A percentile compares a stretch with the other conserved stretches of the same genome.
phyloP scores from a whole-genome alignment of 64 coral and sea anemone genomes.

The Hydrozoanthus tunicans region DNA sequence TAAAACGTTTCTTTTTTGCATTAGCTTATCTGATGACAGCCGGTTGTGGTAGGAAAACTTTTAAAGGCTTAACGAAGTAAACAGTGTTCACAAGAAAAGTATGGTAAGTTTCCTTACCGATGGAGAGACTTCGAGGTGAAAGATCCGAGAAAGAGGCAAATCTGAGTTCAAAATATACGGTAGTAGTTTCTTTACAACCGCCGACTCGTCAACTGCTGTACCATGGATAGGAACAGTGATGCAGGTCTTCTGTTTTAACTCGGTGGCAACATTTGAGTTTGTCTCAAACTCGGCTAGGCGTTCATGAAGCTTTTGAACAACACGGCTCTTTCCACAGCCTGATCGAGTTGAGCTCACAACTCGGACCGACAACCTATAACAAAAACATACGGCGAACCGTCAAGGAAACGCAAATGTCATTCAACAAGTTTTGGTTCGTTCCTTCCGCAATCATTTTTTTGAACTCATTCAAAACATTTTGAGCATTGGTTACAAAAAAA shows the following conservation, averaged over 20 bases:
- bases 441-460: too few species aligned
- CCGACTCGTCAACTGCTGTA: constrained; percentile 17
- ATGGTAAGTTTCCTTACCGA: constrained; percentile 46
- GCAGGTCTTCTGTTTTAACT: not conserved
- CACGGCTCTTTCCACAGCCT: constrained; percentile 71
- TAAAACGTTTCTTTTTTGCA: too few species aligned
- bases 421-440: too few species aligned
- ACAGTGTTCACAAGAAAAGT: not conserved
- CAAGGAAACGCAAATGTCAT: too few species aligned
- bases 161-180: constrained; percentile 63
- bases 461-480: too few species aligned
- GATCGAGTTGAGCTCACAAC: constrained; percentile 47
- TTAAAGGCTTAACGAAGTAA: not conserved
- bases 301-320: constrained; percentile 46
- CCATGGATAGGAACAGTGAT: constrained; percentile 65
- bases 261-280: not conserved
- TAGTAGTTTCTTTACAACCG: constrained; percentile 58
- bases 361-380: constrained; percentile 54
- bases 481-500: too few species aligned
- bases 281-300: constrained; percentile 33
- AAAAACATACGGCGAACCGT: not conserved
- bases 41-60: too few species aligned
- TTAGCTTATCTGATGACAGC: not conserved
- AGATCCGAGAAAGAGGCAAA: constrained; percentile 72
- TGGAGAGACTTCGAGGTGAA: constrained; percentile 67